Percentiles rank a stretch among this genome's conserved stretches.
Conservation (phyloP, 2,888 invertebrate species). For the Ichneumoninae sp. region DNA sequence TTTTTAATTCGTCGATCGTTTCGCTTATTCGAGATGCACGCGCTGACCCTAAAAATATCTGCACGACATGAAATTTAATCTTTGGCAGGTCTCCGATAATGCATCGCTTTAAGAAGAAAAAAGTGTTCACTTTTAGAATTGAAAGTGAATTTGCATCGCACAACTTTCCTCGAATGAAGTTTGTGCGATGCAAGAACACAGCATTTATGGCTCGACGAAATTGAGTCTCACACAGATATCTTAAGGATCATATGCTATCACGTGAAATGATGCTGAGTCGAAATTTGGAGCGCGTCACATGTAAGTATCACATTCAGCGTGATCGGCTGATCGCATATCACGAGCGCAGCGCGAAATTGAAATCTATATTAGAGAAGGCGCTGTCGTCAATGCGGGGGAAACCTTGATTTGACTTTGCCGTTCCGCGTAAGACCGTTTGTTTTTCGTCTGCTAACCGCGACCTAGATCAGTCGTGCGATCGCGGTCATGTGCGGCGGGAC, state of each 20-base stretch:
- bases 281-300: not conserved
- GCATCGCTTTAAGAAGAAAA: too few relatives aligned
- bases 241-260: not conserved
- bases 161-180: too few relatives aligned
- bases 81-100: too few relatives aligned
- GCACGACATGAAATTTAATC: too few relatives aligned
- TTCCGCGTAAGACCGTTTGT: not conserved
- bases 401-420: not conserved
- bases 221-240: too few relatives aligned
- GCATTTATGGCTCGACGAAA: too few relatives aligned
- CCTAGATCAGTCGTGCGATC: not conserved
- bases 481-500: not conserved
- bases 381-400: constrained; percentile 8
- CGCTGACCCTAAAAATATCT: too few relatives aligned
- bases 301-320: not conserved
- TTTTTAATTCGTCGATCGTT: too few relatives aligned
- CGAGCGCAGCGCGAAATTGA: not conserved
- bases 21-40: too few relatives aligned
- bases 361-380: constrained; percentile 5
- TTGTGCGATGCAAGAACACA: too few relatives aligned
- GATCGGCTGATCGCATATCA: not conserved
- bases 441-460: constrained; percentile 26
- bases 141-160: too few relatives aligned
- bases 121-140: too few relatives aligned
- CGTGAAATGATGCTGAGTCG: not conserved